Conservation (phyloP, 64 coral and sea anemone genomes). For the Pocillopora damicornis region DNA sequence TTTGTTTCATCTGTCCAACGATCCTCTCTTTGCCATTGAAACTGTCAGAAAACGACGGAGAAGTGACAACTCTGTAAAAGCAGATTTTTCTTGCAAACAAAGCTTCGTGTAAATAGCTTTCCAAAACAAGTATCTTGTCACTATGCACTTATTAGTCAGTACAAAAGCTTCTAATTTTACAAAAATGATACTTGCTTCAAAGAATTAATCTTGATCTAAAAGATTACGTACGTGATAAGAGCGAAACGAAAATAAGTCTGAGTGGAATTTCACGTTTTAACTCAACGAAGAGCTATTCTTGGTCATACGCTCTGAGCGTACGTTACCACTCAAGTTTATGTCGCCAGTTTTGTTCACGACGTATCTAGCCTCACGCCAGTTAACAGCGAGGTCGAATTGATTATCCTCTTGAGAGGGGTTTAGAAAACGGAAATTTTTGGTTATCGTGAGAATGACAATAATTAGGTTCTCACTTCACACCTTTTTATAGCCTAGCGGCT, state of each 20-base stretch:
- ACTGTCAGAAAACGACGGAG: neutral
- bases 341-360: neutral
- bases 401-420: constrained; percentile 33
- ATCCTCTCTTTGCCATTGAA: neutral
- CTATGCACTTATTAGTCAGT: neutral
- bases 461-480: constrained; percentile 57
- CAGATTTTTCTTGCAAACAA: neutral
- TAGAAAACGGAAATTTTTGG: constrained; percentile 49
- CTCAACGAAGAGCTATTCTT: neutral
- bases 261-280: neutral
- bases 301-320: neutral
- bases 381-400: neutral
- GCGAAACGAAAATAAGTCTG: neutral
- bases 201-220: neutral
- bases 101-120: neutral
- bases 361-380: neutral
- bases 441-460: constrained; percentile 51
- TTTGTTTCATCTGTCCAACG: constrained; percentile 5
- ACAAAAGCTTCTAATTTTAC: neutral
- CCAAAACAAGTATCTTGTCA: neutral
- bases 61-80: neutral
- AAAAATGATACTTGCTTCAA: neutral
- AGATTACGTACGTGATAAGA: neutral
- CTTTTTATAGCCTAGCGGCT: constrained; percentile 71
- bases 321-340: neutral